Evolutionary conservation across 2,113 vertebrate genomes (phyloP).

Genomic region (Collichthys lucidus): DNA sequence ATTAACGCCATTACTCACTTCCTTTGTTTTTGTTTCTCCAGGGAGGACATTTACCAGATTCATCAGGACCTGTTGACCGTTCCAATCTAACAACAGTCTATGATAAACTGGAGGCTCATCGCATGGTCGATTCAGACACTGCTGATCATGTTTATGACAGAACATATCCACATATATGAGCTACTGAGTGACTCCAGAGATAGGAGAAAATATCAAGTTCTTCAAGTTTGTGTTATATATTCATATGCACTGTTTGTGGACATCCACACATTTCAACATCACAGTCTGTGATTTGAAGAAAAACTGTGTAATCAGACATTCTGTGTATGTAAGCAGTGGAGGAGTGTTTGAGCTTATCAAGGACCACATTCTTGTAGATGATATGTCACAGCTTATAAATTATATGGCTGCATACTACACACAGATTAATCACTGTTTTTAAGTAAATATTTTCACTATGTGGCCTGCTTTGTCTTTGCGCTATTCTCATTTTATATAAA

Average conservation of each 20-base stretch:
- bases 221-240: too few species aligned
- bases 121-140: background rate
- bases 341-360: background rate
- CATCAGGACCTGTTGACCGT: accelerated
- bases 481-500: too few species aligned
- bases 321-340: background rate
- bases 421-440: too few species aligned
- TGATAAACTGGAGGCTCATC: background rate
- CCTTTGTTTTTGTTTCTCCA: background rate
- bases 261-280: background rate
- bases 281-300: background rate
- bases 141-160: too few species aligned
- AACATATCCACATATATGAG: background rate
- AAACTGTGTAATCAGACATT: background rate
- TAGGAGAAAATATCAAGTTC: too few species aligned
- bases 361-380: background rate
- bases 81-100: conserved; percentile 31
- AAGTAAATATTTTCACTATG: too few species aligned
- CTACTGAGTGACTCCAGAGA: background rate
- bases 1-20: background rate
- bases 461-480: too few species aligned
- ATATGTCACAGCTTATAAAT: too few species aligned
- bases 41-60: background rate
- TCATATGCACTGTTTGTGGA: background rate
- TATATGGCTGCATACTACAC: too few species aligned